phyloP scores from a whole-genome alignment of 2,888 invertebrate genomes.

The Thereva unica region DNA sequence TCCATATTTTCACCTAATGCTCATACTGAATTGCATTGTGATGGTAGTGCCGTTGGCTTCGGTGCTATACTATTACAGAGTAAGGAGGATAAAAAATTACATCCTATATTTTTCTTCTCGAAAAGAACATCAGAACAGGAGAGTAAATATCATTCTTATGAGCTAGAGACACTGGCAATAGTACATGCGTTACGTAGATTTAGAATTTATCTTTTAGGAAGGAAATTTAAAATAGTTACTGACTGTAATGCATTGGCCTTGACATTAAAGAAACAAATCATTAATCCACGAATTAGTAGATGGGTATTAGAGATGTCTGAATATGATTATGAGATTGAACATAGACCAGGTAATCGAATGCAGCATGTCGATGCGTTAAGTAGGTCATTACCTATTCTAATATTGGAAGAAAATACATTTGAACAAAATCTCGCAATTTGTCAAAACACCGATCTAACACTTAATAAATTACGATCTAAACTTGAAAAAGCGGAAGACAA shows the following conservation, averaged over 20 bases:
- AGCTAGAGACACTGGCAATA: slow-evolving; percentile 47
- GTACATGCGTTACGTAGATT: slow-evolving; percentile 47
- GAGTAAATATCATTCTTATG: slow-evolving; percentile 47
- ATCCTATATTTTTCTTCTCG: slow-evolving; percentile 48
- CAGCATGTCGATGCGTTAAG: slow-evolving; percentile 49
- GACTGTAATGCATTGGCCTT: slow-evolving; percentile 46
- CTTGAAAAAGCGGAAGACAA: slow-evolving; percentile 30
- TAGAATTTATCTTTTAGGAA: slow-evolving; percentile 45
- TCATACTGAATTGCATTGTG: slow-evolving; percentile 49
- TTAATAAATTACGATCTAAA: no score
- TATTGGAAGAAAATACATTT: slow-evolving; percentile 14
- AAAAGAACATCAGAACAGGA: slow-evolving; percentile 45
- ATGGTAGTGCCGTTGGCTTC: slow-evolving; percentile 46
- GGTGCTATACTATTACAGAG: slow-evolving; percentile 46
- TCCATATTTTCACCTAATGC: slow-evolving; percentile 45
- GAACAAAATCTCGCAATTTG: background rate
- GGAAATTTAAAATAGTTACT: slow-evolving; percentile 47
- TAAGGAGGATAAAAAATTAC: slow-evolving; percentile 43
- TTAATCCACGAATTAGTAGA: slow-evolving; percentile 43
- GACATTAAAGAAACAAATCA: slow-evolving; percentile 42
- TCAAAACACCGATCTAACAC: no score
- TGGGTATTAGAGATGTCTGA: slow-evolving; percentile 43
- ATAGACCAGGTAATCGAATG: slow-evolving; percentile 44
- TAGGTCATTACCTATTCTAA: slow-evolving; percentile 32
- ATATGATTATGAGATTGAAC: slow-evolving; percentile 43